Conservation (phyloP, 2,113 vertebrate species). For the Cranoglanis bouderius region DNA sequence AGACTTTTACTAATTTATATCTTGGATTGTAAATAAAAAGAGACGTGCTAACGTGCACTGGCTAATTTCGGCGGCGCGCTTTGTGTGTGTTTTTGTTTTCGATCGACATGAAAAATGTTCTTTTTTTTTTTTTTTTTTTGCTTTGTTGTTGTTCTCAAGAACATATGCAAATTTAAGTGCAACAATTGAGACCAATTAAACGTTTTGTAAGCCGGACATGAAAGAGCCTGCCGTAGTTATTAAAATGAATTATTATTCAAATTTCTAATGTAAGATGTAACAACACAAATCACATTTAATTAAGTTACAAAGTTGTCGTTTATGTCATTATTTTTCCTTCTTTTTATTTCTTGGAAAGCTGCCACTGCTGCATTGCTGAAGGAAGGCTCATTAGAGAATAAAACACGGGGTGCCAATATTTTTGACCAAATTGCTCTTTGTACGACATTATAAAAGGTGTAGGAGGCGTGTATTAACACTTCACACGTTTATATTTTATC, state of each 20-base stretch:
- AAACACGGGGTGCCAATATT: neutral
- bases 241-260: neutral
- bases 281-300: neutral
- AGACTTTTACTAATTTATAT: constrained; percentile 99
- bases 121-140: neutral
- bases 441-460: neutral
- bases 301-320: neutral
- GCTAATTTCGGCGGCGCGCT: constrained; percentile 61
- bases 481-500: too few species aligned
- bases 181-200: neutral
- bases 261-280: neutral
- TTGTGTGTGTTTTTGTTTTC: constrained; percentile 66
- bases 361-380: neutral
- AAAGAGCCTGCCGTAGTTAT: neutral
- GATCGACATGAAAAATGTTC: constrained; percentile 9
- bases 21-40: constrained; percentile 95
- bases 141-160: neutral
- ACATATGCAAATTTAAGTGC: neutral
- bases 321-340: neutral
- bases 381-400: neutral
- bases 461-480: neutral
- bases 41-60: constrained; percentile 82
- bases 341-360: neutral
- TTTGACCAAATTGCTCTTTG: neutral
- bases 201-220: neutral